Base-by-base conservation (phyloP, 2,888 invertebrate genomes). In the Terebella lapidaria region DNA sequence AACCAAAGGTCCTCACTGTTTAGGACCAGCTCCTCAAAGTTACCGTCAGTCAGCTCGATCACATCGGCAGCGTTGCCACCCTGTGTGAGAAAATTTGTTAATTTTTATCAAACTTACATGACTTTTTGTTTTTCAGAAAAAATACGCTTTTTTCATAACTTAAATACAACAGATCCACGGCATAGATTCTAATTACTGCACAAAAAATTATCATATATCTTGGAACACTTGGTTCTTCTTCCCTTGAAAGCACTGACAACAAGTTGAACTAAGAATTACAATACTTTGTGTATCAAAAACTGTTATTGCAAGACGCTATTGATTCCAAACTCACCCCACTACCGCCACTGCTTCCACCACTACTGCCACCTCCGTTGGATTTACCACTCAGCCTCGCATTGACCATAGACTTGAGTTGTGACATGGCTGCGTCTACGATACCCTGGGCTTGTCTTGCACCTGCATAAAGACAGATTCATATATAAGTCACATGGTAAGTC, bases 1-100 rank as follows among this genome's bases (percentile, higher is more conserved):
- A 99, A 82, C 95, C 96, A 97, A 81, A 94, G 86, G 75, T 97
- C 96, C 20, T 96, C 92, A 54, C 94, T 94, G 70, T 92, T 86
- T 70, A 96, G 79, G 20, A 99, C 96, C 58, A 89, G 81, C 79
- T 91, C 88, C 67, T 95, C 90, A 81, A 99, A 99, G 84, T 99
- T 99, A 66, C 88, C 86, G 79, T 99, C 97, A 0, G 97, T 99
- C 65, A 99, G 83, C 74, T 94, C 94, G 68, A 99, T 82, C 22
- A 99, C 97, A 79, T 88, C 87, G 58, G 81, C 77, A 45, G 72
- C 66, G 51, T 64, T 64, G 25, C 54, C 47, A 67, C 61, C 71
- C 15, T 55, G 45, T 5, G n/a, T n/a, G n/a, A 49, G 10, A 20
- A 20, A 10, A 15, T 20, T 5, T 15, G 15, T 15, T 24, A 54